These are phyloP conservation scores for Thera obeliscata DNA, from an alignment of 2,888 invertebrate genomes.

Conservation along the genomic window DNA sequence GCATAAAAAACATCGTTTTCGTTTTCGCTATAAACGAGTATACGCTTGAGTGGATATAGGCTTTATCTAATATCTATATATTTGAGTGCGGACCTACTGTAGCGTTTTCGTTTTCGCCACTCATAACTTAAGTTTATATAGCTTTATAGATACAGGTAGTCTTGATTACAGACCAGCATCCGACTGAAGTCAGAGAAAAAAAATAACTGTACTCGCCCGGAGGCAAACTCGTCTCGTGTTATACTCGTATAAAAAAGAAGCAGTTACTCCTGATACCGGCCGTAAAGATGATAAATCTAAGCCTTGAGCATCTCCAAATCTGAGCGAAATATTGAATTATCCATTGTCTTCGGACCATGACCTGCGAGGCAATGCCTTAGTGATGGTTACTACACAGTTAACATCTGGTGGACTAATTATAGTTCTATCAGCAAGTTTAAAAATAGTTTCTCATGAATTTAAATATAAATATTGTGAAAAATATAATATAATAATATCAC, in stretches of 20 bases:
- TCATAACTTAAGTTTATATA: background rate
- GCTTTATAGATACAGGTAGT: constrained; percentile 24
- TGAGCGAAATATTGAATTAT: background rate
- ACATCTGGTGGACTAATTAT: too few relatives aligned
- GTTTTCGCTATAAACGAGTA: too few relatives aligned
- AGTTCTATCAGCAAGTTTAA: too few relatives aligned
- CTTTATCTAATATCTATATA: too few relatives aligned
- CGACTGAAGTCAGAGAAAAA: constrained; percentile 26
- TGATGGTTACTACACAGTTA: too few relatives aligned
- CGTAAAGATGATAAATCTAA: constrained; percentile 21
- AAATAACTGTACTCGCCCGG: constrained; percentile 17
- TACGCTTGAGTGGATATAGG: too few relatives aligned
- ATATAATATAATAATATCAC: too few relatives aligned
- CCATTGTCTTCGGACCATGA: background rate
- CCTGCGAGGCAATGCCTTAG: too few relatives aligned
- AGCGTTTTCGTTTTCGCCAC: constrained; percentile 3
- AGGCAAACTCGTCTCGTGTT: constrained; percentile 22
- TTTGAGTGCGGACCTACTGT: too few relatives aligned
- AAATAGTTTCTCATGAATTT: too few relatives aligned
- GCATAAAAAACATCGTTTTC: too few relatives aligned
- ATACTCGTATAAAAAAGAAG: constrained; percentile 20
- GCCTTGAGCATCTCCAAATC: background rate
- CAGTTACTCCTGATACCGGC: constrained; percentile 1
- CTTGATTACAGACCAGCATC: constrained; percentile 27
- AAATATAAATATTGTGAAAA: too few relatives aligned